Percentiles rank a stretch among this genome's conserved stretches.
Conservation (phyloP, 2,113 vertebrate species). For the Neodon shergylaensis region DNA sequence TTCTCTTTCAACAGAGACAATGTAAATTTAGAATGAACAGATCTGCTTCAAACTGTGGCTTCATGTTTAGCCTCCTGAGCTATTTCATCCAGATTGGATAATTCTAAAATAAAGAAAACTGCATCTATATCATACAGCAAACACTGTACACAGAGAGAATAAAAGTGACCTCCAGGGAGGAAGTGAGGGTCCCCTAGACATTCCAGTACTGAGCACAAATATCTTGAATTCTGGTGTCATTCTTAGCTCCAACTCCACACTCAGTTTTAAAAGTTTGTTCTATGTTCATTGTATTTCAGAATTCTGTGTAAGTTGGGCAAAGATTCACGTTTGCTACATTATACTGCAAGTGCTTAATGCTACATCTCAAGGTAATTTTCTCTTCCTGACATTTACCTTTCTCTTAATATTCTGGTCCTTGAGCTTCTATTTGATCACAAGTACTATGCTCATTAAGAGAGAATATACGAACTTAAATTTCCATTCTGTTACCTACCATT, state of each 20-base stretch:
- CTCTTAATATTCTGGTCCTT: background rate
- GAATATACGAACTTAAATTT: background rate
- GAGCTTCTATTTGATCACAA: background rate
- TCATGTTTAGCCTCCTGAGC: background rate
- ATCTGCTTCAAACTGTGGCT: background rate
- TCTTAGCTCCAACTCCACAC: background rate
- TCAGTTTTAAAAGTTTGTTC: background rate
- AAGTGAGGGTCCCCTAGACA: background rate
- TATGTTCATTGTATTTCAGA: background rate
- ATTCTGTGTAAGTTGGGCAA: background rate
- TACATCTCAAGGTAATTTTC: background rate
- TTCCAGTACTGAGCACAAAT: background rate
- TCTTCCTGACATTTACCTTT: background rate
- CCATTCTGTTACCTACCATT: background rate
- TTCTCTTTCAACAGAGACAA: background rate
- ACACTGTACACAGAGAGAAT: background rate
- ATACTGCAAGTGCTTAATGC: background rate
- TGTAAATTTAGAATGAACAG: background rate
- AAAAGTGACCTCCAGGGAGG: background rate
- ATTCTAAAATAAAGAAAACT: background rate
- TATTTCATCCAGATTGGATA: background rate
- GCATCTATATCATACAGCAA: background rate
- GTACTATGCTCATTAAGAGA: background rate
- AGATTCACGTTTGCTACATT: background rate
- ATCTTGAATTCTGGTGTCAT: background rate